These are phyloP conservation scores for Ormyrus thymus DNA, from an alignment of 2,888 invertebrate genomes.

Conservation along the genomic window DNA sequence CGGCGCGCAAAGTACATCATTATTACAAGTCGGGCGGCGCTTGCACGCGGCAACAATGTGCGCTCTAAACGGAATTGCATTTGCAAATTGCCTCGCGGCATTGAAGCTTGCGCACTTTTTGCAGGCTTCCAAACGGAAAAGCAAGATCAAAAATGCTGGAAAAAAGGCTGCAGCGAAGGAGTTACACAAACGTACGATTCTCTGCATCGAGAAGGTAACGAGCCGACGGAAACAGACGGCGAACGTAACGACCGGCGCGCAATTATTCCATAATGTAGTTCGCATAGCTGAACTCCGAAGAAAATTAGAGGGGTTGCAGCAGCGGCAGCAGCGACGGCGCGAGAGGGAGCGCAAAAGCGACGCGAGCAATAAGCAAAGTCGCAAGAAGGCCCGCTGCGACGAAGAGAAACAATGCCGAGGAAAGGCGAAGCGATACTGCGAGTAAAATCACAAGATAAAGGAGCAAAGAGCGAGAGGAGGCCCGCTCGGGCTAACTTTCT, in stretches of 20 bases:
- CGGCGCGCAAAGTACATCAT: slow-evolving; percentile 26
- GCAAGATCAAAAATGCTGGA: slow-evolving; percentile 34
- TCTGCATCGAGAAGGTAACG: slow-evolving; percentile 53
- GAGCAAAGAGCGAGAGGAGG: slow-evolving; percentile 2
- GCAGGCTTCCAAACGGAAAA: slow-evolving; percentile 29
- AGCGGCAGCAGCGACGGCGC: neutral
- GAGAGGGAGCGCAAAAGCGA: slow-evolving; percentile 50
- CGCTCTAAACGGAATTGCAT: slow-evolving; percentile 45
- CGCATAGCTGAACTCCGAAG: slow-evolving; percentile 69
- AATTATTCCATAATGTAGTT: slow-evolving; percentile 72
- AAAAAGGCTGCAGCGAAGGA: slow-evolving; percentile 52
- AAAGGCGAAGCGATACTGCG: neutral
- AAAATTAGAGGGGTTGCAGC: slow-evolving; percentile 67
- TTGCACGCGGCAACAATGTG: neutral
- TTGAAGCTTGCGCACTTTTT: slow-evolving; percentile 42
- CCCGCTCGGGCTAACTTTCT: slow-evolving; percentile 65
- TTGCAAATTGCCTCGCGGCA: slow-evolving; percentile 39
- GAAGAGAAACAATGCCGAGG: slow-evolving; percentile 15
- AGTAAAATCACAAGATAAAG: neutral
- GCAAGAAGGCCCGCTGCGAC: slow-evolving; percentile 47
- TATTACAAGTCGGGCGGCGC: slow-evolving; percentile 22
- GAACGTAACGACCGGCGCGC: slow-evolving; percentile 60
- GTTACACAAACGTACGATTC: slow-evolving; percentile 57
- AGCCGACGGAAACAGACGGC: slow-evolving; percentile 57
- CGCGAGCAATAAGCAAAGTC: slow-evolving; percentile 56